Conservation (phyloP, 1,140 invertebrate species). For the Drosophila athabasca region DNA sequence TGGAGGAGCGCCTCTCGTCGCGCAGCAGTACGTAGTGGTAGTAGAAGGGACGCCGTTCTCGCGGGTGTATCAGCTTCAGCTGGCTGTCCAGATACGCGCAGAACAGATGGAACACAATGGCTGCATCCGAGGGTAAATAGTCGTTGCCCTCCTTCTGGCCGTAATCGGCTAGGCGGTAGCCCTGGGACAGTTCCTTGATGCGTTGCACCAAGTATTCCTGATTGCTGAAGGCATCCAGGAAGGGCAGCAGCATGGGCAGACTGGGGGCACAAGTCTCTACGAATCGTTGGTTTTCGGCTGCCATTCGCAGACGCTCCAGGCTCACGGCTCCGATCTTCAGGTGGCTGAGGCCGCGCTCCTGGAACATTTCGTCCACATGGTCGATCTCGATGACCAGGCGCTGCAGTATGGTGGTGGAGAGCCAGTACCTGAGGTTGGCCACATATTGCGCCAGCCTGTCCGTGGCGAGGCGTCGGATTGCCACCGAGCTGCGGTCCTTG, state of each 20-base stretch:
- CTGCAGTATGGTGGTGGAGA: conserved; percentile 90
- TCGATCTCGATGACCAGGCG: conserved; percentile 89
- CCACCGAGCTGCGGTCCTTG: conserved; percentile 76
- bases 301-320: conserved; percentile 88
- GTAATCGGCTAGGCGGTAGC: conserved; percentile 92
- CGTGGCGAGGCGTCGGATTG: conserved; percentile 76
- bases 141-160: conserved; percentile 89
- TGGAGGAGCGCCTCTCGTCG: conserved; percentile 81
- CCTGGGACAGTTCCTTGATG: conserved; percentile 89
- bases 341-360: conserved; percentile 89
- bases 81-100: conserved; percentile 92
- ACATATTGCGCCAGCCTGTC: conserved; percentile 77
- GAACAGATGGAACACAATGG: conserved; percentile 92
- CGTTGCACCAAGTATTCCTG: conserved; percentile 92
- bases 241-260: conserved; percentile 89
- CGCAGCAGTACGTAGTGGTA: conserved; percentile 83
- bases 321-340: conserved; percentile 88
- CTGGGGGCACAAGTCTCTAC: conserved; percentile 88
- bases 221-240: conserved; percentile 90
- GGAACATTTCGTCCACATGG: conserved; percentile 87
- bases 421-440: conserved; percentile 87
- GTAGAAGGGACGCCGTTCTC: conserved; percentile 91
- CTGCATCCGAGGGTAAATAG: conserved; percentile 91
- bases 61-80: conserved; percentile 90
- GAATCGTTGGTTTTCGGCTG: conserved; percentile 85